phyloP scores from a whole-genome alignment of 1,140 invertebrate species.

The Drosophila burlai region DNA sequence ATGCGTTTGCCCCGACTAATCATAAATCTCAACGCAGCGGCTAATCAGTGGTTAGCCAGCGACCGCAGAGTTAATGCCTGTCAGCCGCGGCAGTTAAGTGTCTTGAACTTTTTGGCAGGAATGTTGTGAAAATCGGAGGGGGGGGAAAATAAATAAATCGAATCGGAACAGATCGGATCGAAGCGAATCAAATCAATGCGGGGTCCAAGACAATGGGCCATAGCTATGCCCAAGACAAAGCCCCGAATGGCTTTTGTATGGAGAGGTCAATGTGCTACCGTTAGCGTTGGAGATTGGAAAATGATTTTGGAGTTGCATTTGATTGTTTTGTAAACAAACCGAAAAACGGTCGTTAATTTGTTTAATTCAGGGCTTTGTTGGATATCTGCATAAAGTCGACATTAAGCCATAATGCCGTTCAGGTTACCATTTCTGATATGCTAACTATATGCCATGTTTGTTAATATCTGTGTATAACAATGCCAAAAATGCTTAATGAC shows the following conservation, averaged over 20 bases:
- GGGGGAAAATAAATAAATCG: slow-evolving; percentile 74
- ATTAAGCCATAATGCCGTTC: slow-evolving; percentile 36
- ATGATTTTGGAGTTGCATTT: slow-evolving; percentile 67
- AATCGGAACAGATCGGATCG: slow-evolving; percentile 37
- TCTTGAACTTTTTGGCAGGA: slow-evolving; percentile 78
- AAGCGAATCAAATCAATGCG: slow-evolving; percentile 28
- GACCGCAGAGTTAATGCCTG: slow-evolving; percentile 74
- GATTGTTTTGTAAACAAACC: slow-evolving; percentile 65
- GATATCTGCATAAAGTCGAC: slow-evolving; percentile 64
- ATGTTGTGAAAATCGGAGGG: slow-evolving; percentile 63
- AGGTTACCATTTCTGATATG: neutral
- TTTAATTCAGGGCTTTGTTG: slow-evolving; percentile 56
- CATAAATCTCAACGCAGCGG: slow-evolving; percentile 78
- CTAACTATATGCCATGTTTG: slow-evolving; percentile 8
- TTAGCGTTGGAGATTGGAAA: slow-evolving; percentile 49
- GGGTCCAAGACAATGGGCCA: slow-evolving; percentile 41
- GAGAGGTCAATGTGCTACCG: slow-evolving; percentile 78
- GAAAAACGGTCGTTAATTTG: slow-evolving; percentile 61
- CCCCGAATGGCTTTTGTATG: slow-evolving; percentile 25
- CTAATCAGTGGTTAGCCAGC: slow-evolving; percentile 70
- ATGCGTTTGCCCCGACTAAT: slow-evolving; percentile 72
- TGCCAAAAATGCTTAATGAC: slow-evolving; percentile 3
- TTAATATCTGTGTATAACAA: slow-evolving; percentile 28
- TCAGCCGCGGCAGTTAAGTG: slow-evolving; percentile 71
- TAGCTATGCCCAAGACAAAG: slow-evolving; percentile 38